A percentile compares a stretch with the other conserved stretches of the same genome.
These are phyloP conservation scores for Eudemis profundana DNA, from an alignment of 2,888 invertebrate species.

Conservation along the genomic window DNA sequence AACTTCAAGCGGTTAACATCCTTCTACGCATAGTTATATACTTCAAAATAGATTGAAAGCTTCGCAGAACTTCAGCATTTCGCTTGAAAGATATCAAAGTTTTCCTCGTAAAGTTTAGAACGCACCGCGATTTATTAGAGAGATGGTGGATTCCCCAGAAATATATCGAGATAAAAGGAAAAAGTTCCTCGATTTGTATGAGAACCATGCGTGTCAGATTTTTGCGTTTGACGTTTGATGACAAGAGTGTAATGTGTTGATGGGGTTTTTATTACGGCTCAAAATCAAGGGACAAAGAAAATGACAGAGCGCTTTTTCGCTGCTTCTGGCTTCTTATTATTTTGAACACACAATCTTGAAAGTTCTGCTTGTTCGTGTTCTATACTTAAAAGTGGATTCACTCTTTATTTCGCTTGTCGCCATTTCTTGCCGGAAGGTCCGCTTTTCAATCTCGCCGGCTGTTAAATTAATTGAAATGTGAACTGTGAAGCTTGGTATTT, in stretches of 20 bases:
- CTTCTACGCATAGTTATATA: constrained; percentile 29
- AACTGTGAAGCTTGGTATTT: constrained; percentile 11
- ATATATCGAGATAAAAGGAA: no score
- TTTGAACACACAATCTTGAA: background rate
- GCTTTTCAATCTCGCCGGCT: constrained; percentile 10
- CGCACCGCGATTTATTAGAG: constrained; percentile 5
- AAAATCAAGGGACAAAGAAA: background rate
- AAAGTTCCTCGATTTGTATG: no score
- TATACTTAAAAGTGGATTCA: background rate
- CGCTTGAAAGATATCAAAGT: background rate
- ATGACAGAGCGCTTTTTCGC: no score
- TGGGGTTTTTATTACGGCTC: background rate
- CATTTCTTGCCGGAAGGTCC: background rate
- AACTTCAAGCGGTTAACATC: constrained; percentile 24
- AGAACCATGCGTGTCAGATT: no score
- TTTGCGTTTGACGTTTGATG: no score
- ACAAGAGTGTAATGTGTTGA: no score
- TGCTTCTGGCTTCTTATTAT: no score
- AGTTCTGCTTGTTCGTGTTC: background rate
- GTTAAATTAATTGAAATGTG: constrained; percentile 24
- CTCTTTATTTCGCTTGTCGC: background rate
- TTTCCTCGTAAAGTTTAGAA: constrained; percentile 5
- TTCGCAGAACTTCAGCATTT: constrained; percentile 12
- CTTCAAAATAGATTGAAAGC: constrained; percentile 22
- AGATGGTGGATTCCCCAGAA: no score